These are phyloP conservation scores for Tribolium freemani DNA, from an alignment of 2,888 invertebrate species.

Conservation along the genomic window DNA sequence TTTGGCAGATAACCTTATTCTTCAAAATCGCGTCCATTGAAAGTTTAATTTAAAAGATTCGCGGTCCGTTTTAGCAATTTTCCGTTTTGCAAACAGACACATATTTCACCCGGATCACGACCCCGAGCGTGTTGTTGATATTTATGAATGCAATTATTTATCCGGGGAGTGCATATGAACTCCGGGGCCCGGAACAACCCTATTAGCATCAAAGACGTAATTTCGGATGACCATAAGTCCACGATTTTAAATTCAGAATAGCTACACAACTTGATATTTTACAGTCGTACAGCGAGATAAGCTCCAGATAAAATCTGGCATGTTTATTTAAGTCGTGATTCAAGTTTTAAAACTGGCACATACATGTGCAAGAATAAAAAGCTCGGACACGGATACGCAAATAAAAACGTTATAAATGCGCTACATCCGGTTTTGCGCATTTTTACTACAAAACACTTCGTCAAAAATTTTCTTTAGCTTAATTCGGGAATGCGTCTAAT, in stretches of 20 bases:
- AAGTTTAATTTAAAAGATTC: slow-evolving; percentile 5
- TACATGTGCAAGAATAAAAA: slow-evolving; percentile 38
- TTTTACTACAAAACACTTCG: slow-evolving; percentile 3
- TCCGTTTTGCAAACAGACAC: slow-evolving; percentile 33
- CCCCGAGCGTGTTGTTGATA: slow-evolving; percentile 33
- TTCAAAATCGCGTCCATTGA: slow-evolving; percentile 20
- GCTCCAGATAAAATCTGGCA: slow-evolving; percentile 40
- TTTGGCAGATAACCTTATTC: slow-evolving; percentile 3
- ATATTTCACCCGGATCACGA: slow-evolving; percentile 26
- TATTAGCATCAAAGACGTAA: slow-evolving; percentile 20
- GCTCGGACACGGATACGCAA: slow-evolving; percentile 22
- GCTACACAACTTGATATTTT: slow-evolving; percentile 37
- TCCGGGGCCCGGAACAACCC: slow-evolving; percentile 13
- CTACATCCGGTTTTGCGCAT: slow-evolving; percentile 8
- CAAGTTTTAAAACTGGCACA: slow-evolving; percentile 37
- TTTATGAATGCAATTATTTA: slow-evolving; percentile 36
- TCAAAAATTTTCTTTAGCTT: not conserved
- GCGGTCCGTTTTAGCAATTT: slow-evolving; percentile 14
- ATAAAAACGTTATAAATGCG: slow-evolving; percentile 35
- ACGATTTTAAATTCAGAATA: slow-evolving; percentile 37
- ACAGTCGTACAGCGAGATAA: slow-evolving; percentile 36
- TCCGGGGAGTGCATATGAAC: slow-evolving; percentile 23
- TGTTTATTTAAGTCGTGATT: slow-evolving; percentile 42
- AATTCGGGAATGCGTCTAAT: not conserved
- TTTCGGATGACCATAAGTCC: slow-evolving; percentile 33